A percentile compares a stretch with the other conserved stretches of the same genome.
These are phyloP conservation scores for Drosophila barbarae DNA, from an alignment of 2,888 invertebrate genomes.

Conservation along the genomic window DNA sequence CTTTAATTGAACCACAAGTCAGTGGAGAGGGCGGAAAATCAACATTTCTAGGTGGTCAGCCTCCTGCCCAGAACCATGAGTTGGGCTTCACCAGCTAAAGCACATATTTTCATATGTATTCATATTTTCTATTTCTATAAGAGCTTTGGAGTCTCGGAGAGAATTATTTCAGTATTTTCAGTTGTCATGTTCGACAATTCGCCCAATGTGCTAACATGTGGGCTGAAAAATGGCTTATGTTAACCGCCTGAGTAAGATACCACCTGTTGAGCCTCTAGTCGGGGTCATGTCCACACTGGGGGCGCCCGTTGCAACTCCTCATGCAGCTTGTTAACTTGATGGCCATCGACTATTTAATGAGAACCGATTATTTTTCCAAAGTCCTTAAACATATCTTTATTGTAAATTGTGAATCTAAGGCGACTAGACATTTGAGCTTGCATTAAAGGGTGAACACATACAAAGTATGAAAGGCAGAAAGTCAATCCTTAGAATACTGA, in stretches of 20 bases:
- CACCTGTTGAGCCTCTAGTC: constrained; percentile 62
- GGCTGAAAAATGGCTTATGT: constrained; percentile 16
- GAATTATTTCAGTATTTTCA: constrained; percentile 31
- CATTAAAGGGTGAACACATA: neutral
- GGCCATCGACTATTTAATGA: constrained; percentile 32
- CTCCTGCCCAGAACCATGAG: constrained; percentile 1
- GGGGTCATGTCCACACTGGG: constrained; percentile 63
- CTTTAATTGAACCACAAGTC: constrained; percentile 72
- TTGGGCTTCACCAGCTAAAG: constrained; percentile 1
- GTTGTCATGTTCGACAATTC: constrained; percentile 54
- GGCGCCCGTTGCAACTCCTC: constrained; percentile 31
- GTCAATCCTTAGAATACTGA: neutral
- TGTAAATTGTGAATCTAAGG: neutral
- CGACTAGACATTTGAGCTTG: neutral
- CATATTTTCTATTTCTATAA: constrained; percentile 24
- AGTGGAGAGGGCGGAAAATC: constrained; percentile 36
- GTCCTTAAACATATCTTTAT: neutral
- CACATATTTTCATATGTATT: constrained; percentile 9
- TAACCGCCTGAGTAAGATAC: constrained; percentile 46
- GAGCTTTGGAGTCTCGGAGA: constrained; percentile 5
- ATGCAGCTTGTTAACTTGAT: constrained; percentile 29
- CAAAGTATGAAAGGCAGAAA: neutral
- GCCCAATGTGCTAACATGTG: constrained; percentile 34
- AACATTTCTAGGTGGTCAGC: constrained; percentile 54
- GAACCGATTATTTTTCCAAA: constrained; percentile 22